Evolutionary conservation across 2,113 vertebrate species (phyloP), one percentile per base, ranked within the genome.

Genomic region (Silurus asotus): DNA sequence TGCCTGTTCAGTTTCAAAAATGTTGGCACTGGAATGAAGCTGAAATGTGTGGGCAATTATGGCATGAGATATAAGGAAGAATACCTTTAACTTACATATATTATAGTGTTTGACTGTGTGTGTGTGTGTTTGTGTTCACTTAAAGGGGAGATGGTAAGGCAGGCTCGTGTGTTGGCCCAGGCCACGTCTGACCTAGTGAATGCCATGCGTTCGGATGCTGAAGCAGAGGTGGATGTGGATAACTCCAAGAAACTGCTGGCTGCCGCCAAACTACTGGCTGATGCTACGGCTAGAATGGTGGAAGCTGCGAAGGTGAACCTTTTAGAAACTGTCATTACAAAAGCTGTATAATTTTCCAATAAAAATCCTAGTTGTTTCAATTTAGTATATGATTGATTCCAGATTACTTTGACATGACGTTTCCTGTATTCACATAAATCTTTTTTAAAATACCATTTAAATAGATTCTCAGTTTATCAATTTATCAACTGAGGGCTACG

Each of bases 211-310:
- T 99, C 98, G 0, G 98, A 99, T 15, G 98, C 98, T 0, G 98
- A 99, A 87, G 98, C 97, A 0, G 98, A 99, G 90, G 96, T 99
- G 0, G 98, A 99, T 84, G 97, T 99, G 91, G 98, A 99, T 87
- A 99, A 99, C 91, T 99, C 98, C 0, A 99, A 99, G 93, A 99
- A 99, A 90, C 96, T 99, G 6, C 94, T 99, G 67, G 98, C 98
- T 0, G 98, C 98, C 0, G 98, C 98, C 25, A 99, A 99, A 91
- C 96, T 99, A 19, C 89, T 99, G 91, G 98, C 98, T 0, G 98
- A 99, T 90, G 98, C 98, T 51, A 99, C 98, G 0, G 98, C 98
- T 74, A 95, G 98, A 76, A 99, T 99, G 98, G 98, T 99, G 82
- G 98, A 99, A 91, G 98, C 98, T 51, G 98, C 98, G 25, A 99